Evolutionary conservation across 2,888 invertebrate genomes (phyloP).

Genomic region (Cremastinae sp.): DNA sequence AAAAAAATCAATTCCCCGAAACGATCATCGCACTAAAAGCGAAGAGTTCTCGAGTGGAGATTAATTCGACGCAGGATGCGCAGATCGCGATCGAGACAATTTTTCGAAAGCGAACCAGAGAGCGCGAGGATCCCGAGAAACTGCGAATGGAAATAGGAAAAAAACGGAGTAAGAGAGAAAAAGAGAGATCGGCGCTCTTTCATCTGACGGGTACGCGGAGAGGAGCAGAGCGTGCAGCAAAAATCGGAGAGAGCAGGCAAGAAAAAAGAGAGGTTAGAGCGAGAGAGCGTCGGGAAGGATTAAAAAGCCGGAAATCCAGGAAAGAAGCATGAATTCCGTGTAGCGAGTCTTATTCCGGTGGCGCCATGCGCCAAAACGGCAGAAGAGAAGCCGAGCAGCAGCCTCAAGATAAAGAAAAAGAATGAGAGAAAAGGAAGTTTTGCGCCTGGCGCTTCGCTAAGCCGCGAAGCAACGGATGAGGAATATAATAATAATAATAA

Average conservation of each 20-base stretch:
- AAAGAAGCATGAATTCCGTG: constrained; percentile 70
- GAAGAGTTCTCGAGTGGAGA: not conserved
- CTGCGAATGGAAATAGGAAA: constrained; percentile 49
- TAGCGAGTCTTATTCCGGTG: constrained; percentile 69
- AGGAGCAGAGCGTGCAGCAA: constrained; percentile 43
- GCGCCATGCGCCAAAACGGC: constrained; percentile 70
- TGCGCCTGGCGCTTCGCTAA: constrained; percentile 53
- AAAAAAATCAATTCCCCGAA: not conserved
- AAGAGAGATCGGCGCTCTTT: constrained; percentile 60
- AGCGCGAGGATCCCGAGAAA: constrained; percentile 58
- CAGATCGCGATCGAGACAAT: not conserved
- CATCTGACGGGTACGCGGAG: constrained; percentile 55
- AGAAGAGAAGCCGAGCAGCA: constrained; percentile 49
- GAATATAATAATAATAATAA: not conserved
- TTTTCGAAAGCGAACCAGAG: constrained; percentile 23
- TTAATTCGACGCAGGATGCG: not conserved
- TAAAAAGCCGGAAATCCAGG: constrained; percentile 74
- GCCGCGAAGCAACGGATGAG: constrained; percentile 28
- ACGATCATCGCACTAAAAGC: too few species aligned
- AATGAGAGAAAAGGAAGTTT: constrained; percentile 49
- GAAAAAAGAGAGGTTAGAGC: constrained; percentile 40
- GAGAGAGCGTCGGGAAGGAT: constrained; percentile 61
- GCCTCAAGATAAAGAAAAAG: constrained; percentile 37
- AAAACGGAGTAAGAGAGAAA: constrained; percentile 16
- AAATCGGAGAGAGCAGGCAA: constrained; percentile 51